Percentiles rank a stretch among this genome's conserved stretches.
These are phyloP conservation scores for Fabriciana adippe DNA, from an alignment of 2,888 invertebrate genomes.

Conservation along the genomic window DNA sequence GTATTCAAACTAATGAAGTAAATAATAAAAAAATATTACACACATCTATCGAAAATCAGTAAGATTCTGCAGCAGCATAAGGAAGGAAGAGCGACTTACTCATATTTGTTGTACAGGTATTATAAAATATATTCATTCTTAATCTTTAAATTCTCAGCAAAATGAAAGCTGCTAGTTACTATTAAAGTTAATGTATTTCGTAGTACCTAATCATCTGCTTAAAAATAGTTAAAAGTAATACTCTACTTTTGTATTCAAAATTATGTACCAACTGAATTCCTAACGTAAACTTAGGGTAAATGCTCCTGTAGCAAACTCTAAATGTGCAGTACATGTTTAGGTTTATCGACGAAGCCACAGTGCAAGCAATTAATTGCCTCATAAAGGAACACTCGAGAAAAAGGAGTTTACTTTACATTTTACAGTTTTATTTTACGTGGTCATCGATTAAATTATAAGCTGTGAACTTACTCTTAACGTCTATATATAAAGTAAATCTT, in stretches of 20 bases:
- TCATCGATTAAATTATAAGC: not conserved
- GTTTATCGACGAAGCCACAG: conserved; percentile 13
- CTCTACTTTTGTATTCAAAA: not conserved
- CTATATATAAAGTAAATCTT: conserved; percentile 4
- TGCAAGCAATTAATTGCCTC: conserved; percentile 13
- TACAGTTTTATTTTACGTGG: conserved; percentile 9
- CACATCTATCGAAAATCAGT: too few species aligned
- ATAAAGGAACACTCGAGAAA: conserved; percentile 12
- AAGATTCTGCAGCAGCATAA: too few species aligned
- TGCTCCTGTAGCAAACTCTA: not conserved
- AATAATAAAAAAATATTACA: too few species aligned
- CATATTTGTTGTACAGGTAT: too few species aligned
- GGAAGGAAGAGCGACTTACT: too few species aligned
- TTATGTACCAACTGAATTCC: conserved; percentile 6
- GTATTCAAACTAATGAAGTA: too few species aligned
- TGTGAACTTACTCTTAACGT: conserved; percentile 9
- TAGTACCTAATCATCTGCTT: too few species aligned
- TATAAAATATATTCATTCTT: too few species aligned
- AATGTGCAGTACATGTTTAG: conserved; percentile 5
- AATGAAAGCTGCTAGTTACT: too few species aligned
- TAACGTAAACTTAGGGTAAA: conserved; percentile 3
- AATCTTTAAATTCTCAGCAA: too few species aligned
- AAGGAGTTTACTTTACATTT: conserved; percentile 1
- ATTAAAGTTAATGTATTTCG: too few species aligned
- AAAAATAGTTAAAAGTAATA: too few species aligned